phyloP scores from a whole-genome alignment of 2,888 invertebrate genomes.

The Ommatoiulus sabulosus region DNA sequence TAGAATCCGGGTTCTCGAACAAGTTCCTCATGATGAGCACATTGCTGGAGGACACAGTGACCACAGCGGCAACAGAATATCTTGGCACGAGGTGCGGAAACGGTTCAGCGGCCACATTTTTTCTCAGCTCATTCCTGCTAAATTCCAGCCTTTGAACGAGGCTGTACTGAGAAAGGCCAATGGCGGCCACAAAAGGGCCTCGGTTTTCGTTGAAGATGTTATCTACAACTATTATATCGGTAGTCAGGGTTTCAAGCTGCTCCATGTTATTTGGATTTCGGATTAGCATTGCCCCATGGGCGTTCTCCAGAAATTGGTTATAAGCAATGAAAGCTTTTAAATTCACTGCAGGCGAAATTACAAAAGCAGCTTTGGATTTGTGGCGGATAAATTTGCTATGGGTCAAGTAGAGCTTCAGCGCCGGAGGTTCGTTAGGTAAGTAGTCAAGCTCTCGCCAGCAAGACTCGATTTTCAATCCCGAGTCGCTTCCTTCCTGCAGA shows the following conservation, averaged over 20 bases:
- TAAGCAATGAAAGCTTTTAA: constrained; percentile 83
- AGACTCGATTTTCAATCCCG: constrained; percentile 84
- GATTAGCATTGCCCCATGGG: constrained; percentile 85
- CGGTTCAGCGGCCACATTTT: constrained; percentile 88
- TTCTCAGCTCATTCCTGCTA: constrained; percentile 86
- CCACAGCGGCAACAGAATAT: constrained; percentile 90
- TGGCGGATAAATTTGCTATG: constrained; percentile 86
- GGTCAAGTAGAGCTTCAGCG: constrained; percentile 79
- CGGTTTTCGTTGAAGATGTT: constrained; percentile 91
- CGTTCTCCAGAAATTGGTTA: constrained; percentile 87
- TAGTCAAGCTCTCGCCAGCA: constrained; percentile 78
- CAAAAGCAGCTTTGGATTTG: constrained; percentile 77
- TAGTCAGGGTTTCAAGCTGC: constrained; percentile 82
- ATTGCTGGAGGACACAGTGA: constrained; percentile 92
- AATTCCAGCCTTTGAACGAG: constrained; percentile 84
- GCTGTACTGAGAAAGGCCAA: constrained; percentile 90
- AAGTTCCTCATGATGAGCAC: constrained; percentile 90
- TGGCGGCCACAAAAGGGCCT: constrained; percentile 87
- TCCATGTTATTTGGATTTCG: constrained; percentile 80
- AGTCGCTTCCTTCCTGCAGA: constrained; percentile 83
- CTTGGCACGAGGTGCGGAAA: constrained; percentile 87
- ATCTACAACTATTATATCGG: constrained; percentile 79
- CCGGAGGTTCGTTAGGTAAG: constrained; percentile 67
- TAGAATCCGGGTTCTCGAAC: constrained; percentile 82
- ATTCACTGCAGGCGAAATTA: constrained; percentile 83